These are phyloP conservation scores for Oncorhynchus clarkii DNA, from an alignment of 2,113 vertebrate species.

Conservation along the genomic window DNA sequence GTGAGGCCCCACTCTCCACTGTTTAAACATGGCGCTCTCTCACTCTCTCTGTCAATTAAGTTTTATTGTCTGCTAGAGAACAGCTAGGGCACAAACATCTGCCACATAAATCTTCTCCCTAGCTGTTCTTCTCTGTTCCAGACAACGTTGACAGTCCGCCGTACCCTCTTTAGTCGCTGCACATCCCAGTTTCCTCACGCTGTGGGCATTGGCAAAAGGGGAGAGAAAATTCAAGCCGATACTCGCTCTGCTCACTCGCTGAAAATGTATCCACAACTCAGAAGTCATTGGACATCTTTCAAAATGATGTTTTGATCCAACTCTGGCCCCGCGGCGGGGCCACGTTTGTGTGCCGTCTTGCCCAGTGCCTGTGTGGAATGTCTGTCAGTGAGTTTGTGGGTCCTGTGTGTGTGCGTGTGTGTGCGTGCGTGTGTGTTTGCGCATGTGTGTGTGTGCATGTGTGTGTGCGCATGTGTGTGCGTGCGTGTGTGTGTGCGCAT, in stretches of 20 bases:
- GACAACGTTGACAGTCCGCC: constrained; percentile 12
- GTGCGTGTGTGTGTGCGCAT: constrained; percentile 6
- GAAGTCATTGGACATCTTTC: not conserved
- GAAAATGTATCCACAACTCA: not conserved
- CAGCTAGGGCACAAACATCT: constrained; percentile 60
- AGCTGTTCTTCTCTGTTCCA: constrained; percentile 22
- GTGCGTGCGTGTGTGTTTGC: not conserved
- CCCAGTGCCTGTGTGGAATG: not conserved
- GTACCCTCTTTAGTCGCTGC: constrained; percentile 45
- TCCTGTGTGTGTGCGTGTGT: constrained; percentile 1
- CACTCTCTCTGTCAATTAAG: constrained; percentile 50
- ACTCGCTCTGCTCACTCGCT: not conserved
- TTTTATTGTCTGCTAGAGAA: constrained; percentile 59
- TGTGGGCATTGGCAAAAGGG: not conserved
- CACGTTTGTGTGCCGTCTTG: not conserved
- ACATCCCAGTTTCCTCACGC: constrained; percentile 42
- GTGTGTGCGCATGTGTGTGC: too few relatives aligned
- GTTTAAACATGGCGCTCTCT: not conserved
- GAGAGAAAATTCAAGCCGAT: not conserved
- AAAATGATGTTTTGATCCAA: not conserved
- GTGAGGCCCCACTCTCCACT: constrained; percentile 19
- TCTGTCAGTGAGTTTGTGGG: not conserved
- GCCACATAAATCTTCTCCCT: constrained; percentile 55
- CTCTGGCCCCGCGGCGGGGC: not conserved
- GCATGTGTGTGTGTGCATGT: not conserved